phyloP scores from a whole-genome alignment of 1,140 invertebrate species.

The Heliothis subflexa region DNA sequence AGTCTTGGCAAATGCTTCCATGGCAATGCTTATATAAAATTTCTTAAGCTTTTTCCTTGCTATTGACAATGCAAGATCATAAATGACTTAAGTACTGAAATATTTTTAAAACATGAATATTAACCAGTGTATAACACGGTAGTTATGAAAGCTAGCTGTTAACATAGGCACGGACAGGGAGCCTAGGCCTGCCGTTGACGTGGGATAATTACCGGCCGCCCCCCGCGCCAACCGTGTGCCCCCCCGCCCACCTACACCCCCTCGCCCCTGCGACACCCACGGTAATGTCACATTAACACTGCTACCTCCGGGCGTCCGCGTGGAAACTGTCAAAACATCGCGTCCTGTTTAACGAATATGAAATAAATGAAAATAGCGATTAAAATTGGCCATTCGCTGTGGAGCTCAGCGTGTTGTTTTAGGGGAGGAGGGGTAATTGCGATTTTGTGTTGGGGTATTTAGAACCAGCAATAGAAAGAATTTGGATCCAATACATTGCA shows the following conservation, averaged over 20 bases:
- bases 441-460: conserved; percentile 16
- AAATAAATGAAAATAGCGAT: conserved; percentile 70
- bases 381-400: conserved; percentile 36
- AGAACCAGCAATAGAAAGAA: not conserved
- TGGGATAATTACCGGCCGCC: conserved; percentile 78
- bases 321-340: conserved; percentile 80
- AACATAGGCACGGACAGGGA: conserved; percentile 73
- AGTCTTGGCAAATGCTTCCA: no score
- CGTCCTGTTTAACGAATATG: conserved; percentile 74
- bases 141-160: conserved; percentile 70
- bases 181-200: conserved; percentile 79
- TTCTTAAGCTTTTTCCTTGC: no score
- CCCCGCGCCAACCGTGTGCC: conserved; percentile 48
- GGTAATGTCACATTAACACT: conserved; percentile 83
- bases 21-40: no score
- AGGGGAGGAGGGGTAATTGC: conserved; percentile 5
- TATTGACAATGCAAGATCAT: no score
- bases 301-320: conserved; percentile 62
- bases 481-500: not conserved
- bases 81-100: not conserved
- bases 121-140: conserved; percentile 41
- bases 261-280: conserved; percentile 49
- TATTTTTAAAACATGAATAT: not conserved
- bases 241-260: conserved; percentile 41
- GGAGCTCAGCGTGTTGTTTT: not conserved